Evolutionary conservation across 2,888 invertebrate genomes (phyloP).

Genomic region (Microctonus hyperodae): DNA sequence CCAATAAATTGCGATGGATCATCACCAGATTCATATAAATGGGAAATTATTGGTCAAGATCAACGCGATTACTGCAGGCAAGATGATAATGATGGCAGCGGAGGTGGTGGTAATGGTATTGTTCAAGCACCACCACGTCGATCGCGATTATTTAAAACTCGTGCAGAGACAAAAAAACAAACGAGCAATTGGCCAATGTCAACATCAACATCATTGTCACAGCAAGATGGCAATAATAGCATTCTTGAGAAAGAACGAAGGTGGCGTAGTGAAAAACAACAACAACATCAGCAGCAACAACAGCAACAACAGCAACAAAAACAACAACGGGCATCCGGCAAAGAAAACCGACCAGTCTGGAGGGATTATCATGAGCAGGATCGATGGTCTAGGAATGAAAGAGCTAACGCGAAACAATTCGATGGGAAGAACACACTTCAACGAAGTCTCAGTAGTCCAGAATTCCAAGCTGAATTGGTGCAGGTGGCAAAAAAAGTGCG

Average conservation of each 20-base stretch:
- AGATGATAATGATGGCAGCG: constrained; percentile 45
- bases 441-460: constrained; percentile 63
- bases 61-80: constrained; percentile 59
- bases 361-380: constrained; percentile 37
- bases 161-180: constrained; percentile 73
- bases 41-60: constrained; percentile 65
- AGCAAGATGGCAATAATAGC: constrained; percentile 36
- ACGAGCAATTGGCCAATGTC: constrained; percentile 46
- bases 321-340: constrained; percentile 16
- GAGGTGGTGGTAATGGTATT: constrained; percentile 43
- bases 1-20: constrained; percentile 65
- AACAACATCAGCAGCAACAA: constrained; percentile 7
- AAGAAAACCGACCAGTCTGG: constrained; percentile 38
- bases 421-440: constrained; percentile 61
- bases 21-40: constrained; percentile 68
- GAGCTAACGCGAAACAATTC: constrained; percentile 49
- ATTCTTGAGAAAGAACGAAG: constrained; percentile 38
- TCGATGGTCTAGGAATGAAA: constrained; percentile 39
- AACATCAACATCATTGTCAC: constrained; percentile 29
- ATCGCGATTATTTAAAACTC: constrained; percentile 76
- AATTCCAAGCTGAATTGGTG: constrained; percentile 67
- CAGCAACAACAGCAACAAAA: constrained; percentile 22
- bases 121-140: constrained; percentile 64
- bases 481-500: constrained; percentile 53
- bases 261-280: constrained; percentile 35